Evolutionary conservation across 2,113 vertebrate genomes (phyloP).

Genomic region (Proterorhinus semilunaris): DNA sequence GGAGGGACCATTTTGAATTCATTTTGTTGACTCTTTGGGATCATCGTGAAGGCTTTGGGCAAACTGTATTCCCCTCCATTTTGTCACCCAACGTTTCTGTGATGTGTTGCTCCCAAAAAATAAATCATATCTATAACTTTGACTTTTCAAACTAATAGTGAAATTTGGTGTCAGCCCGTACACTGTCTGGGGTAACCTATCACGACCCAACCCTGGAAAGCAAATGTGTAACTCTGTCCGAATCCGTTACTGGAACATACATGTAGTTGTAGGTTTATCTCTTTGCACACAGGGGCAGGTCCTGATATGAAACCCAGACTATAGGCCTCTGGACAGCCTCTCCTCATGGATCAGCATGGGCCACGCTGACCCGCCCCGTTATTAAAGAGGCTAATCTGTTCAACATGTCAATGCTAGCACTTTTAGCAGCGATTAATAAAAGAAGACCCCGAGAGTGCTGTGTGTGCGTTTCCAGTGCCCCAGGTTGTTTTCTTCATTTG

Average conservation of each 20-base stretch:
- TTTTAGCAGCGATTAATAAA: slow-evolving; percentile 93
- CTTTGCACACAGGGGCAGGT: slow-evolving; percentile 24
- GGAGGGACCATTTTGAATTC: not conserved
- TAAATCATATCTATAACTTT: too few relatives aligned
- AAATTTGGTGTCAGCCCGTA: not conserved
- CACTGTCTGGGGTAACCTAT: not conserved
- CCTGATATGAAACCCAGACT: slow-evolving; percentile 64
- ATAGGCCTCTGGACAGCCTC: slow-evolving; percentile 75
- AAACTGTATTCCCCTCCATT: not conserved
- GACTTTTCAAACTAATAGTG: too few relatives aligned
- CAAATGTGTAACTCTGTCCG: not conserved
- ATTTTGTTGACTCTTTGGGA: not conserved
- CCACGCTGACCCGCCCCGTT: slow-evolving; percentile 79
- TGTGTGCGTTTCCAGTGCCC: slow-evolving; percentile 73
- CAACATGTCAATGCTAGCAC: slow-evolving; percentile 93
- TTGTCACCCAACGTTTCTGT: too few relatives aligned
- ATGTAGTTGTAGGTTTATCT: slow-evolving; percentile 12
- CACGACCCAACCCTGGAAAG: not conserved
- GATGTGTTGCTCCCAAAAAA: too few relatives aligned
- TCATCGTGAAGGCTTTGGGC: not conserved
- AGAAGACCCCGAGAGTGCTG: slow-evolving; percentile 83
- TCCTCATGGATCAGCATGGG: slow-evolving; percentile 79
- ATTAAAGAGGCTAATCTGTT: slow-evolving; percentile 88
- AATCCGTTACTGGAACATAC: slow-evolving; percentile 3
- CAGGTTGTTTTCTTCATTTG: slow-evolving; percentile 71